Conservation (phyloP, 53 echinoderm and acorn worm species). For the Antedon mediterranea region DNA sequence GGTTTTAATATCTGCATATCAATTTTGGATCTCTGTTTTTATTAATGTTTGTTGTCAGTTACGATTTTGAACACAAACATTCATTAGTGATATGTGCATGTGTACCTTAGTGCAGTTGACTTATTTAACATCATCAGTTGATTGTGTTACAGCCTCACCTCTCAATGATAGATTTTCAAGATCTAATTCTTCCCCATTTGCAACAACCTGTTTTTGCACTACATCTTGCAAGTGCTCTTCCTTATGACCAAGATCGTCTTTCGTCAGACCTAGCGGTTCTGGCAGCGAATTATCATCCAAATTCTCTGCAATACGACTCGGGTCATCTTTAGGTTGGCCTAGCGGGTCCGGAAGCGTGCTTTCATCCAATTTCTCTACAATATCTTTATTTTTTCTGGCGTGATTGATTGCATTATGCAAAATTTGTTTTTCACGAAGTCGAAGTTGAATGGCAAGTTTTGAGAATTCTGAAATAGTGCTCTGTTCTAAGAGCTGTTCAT, state of each 20-base stretch:
- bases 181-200: slow-evolving; percentile 7
- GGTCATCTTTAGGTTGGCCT: slow-evolving; percentile 11
- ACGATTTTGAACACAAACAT: too few species aligned
- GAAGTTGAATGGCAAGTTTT: slow-evolving; percentile 38
- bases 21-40: too few species aligned
- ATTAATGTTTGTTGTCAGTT: too few species aligned
- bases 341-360: slow-evolving; percentile 41
- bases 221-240: slow-evolving; percentile 6
- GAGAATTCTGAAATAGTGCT: slow-evolving; percentile 23
- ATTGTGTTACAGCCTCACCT: background rate
- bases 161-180: slow-evolving; percentile 3
- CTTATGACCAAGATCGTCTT: background rate
- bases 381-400: slow-evolving; percentile 41
- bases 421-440: slow-evolving; percentile 50
- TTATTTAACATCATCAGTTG: background rate
- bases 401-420: slow-evolving; percentile 51
- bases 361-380: slow-evolving; percentile 35
- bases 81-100: background rate
- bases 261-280: background rate
- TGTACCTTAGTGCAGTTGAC: background rate
- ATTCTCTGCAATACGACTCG: slow-evolving; percentile 2
- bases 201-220: background rate
- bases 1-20: too few species aligned
- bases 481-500: slow-evolving; percentile 23
- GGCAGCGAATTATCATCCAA: background rate